Evolutionary conservation across 2,113 vertebrate genomes (phyloP).

Genomic region (Oplegnathus fasciatus): DNA sequence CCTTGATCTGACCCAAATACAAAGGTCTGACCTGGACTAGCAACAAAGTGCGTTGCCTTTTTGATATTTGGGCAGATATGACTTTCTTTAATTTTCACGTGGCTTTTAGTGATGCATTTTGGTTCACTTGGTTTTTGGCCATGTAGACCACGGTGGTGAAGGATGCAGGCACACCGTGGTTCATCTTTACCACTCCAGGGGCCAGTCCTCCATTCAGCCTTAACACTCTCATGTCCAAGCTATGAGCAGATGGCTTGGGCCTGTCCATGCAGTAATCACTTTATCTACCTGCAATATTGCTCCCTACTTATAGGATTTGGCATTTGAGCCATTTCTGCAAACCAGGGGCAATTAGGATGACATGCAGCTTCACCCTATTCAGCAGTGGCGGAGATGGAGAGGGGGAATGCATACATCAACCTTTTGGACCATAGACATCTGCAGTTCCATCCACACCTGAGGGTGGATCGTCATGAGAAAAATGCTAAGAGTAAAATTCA

Average conservation of each 20-base stretch:
- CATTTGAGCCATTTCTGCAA: neutral
- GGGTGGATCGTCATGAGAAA: neutral
- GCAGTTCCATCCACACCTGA: neutral
- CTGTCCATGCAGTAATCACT: neutral
- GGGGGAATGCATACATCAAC: too few species aligned
- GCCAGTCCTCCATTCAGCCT: neutral
- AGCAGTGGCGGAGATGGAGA: neutral
- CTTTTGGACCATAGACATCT: neutral
- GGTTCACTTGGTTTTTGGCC: neutral
- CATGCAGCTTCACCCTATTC: neutral
- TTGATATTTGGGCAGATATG: too few species aligned
- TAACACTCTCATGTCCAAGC: neutral
- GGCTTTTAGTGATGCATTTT: too few species aligned
- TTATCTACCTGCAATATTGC: slow-evolving; percentile 1
- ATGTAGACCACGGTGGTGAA: neutral
- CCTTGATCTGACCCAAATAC: neutral
- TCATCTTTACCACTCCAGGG: slow-evolving; percentile 17
- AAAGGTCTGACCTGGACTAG: neutral
- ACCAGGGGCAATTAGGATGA: neutral
- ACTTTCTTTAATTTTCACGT: too few species aligned
- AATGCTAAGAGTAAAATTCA: neutral
- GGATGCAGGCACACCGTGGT: neutral
- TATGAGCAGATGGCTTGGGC: neutral
- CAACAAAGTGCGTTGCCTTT: neutral
- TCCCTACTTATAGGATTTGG: neutral